A percentile compares a stretch with the other conserved stretches of the same genome.
phyloP scores from a whole-genome alignment of 1,140 invertebrate species.

The Caenorhabditis remanei region DNA sequence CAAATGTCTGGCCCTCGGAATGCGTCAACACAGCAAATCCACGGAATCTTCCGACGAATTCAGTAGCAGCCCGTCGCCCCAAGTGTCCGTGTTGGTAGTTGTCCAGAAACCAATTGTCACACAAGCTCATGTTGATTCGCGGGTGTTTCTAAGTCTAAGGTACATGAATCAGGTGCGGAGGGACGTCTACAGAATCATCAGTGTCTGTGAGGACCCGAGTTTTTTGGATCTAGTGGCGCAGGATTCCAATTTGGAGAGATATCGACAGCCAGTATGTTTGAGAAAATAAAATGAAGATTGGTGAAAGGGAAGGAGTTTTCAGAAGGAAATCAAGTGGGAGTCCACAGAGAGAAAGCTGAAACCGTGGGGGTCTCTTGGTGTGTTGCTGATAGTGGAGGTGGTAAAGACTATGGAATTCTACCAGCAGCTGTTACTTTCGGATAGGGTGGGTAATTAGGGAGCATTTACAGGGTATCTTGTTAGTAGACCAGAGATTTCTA shows the following conservation, averaged over 20 bases:
- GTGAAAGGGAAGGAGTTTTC: neutral
- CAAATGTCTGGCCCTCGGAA: conserved; percentile 6
- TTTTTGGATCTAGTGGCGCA: neutral
- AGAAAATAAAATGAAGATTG: neutral
- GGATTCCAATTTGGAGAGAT: neutral
- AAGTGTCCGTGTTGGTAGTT: neutral
- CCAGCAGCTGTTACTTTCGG: neutral
- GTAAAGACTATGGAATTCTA: neutral
- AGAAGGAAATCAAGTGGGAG: neutral
- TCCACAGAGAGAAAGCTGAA: conserved; percentile 14
- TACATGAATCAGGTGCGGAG: neutral
- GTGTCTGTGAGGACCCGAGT: conserved; percentile 21
- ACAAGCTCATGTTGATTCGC: neutral
- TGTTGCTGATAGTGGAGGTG: neutral
- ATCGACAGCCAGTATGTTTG: neutral
- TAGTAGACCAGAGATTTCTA: too few relatives aligned
- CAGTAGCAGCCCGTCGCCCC: neutral
- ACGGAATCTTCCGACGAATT: neutral
- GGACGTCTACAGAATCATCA: neutral
- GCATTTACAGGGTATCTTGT: too few relatives aligned
- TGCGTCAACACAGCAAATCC: neutral
- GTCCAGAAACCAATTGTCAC: neutral
- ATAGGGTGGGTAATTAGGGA: neutral
- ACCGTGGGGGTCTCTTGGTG: conserved; percentile 29
- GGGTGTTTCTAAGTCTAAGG: neutral